Base-by-base conservation (phyloP, 2,888 invertebrate species). In the Chrysomela aeneicollis region DNA sequence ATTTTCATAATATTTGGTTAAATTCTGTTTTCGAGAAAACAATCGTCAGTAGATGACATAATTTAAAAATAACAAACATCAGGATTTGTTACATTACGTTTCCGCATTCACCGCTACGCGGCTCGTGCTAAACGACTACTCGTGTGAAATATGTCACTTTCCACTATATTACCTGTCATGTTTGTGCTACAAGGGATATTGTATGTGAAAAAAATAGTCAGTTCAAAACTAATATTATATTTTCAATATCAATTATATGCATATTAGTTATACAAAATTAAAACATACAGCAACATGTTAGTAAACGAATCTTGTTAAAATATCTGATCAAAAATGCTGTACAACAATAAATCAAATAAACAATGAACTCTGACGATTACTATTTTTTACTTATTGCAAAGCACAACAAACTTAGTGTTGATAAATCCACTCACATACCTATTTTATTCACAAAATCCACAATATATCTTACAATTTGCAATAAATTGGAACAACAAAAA, bases 311-410 rank as follows among this genome's bases (percentile, higher is more conserved):
- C 47, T 37, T 54, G 88, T 57, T 47, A 64, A 71, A 68, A 67
- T 67, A 75, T 77, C 77, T 78, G 79, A 80, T 79, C 79, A n/a
- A 80, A 77, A 80, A 79, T 80, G 79, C 79, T 78, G 76, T 78
- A 77, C 76, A 79, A 76, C 76, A 74, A 73, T 42, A 21, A n/a
- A n/a, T n/a, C 26, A 47, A 47, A 46, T 47, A 46, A 30, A 30
- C n/a, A 46, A 57, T 46, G 26, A 57, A 42, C 12, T 17, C 30
- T 46, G 12, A 10, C 12, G 67, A 74, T 74, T 71, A 71, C n/a
- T n/a, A 71, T 66, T 71, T 67, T 66, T 71, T 71, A 71, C 67
- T 70, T 71, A 71, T 73, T 73, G 71, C 72, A 68, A 67, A 70
- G 51, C 42, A 55, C 42, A 55, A 55, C 55, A 21, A 42, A 57